Conservation (phyloP, 92 coral and sea anemone genomes). For the Epizoanthus illoricatus region DNA sequence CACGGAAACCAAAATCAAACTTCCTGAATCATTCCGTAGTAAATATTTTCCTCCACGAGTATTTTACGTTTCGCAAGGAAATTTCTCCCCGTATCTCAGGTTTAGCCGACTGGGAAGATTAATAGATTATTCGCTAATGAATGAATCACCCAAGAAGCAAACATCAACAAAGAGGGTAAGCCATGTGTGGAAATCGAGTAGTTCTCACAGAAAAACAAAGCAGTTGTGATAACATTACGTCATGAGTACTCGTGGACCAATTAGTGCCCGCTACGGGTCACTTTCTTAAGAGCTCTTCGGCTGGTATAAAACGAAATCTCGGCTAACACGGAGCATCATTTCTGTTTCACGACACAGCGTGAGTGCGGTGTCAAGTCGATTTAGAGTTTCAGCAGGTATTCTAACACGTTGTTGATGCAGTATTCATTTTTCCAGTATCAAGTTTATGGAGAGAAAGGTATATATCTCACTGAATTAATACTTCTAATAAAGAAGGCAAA, state of each 20-base stretch:
- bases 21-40: not conserved
- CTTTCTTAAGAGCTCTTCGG: slow-evolving; percentile 1
- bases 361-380: too few relatives aligned
- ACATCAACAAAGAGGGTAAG: slow-evolving; percentile 7
- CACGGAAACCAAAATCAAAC: not conserved
- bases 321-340: too few relatives aligned
- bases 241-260: slow-evolving; percentile 28
- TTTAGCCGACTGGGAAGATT: not conserved
- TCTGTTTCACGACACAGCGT: too few relatives aligned
- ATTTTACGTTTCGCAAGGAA: not conserved
- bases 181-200: slow-evolving; percentile 6
- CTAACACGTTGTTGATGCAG: too few relatives aligned
- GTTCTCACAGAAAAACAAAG: slow-evolving; percentile 13
- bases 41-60: not conserved
- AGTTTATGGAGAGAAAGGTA: too few relatives aligned
- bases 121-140: slow-evolving; percentile 1
- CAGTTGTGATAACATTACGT: slow-evolving; percentile 20
- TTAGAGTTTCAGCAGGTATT: too few relatives aligned
- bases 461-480: too few relatives aligned
- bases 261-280: slow-evolving; percentile 27
- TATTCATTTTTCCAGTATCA: too few relatives aligned
- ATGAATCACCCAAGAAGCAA: not conserved
- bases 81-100: not conserved
- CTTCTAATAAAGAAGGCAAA: too few relatives aligned
- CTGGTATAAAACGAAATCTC: not conserved